phyloP scores from a whole-genome alignment of 1,140 invertebrate genomes.

The Cyphomyrmex costatus region DNA sequence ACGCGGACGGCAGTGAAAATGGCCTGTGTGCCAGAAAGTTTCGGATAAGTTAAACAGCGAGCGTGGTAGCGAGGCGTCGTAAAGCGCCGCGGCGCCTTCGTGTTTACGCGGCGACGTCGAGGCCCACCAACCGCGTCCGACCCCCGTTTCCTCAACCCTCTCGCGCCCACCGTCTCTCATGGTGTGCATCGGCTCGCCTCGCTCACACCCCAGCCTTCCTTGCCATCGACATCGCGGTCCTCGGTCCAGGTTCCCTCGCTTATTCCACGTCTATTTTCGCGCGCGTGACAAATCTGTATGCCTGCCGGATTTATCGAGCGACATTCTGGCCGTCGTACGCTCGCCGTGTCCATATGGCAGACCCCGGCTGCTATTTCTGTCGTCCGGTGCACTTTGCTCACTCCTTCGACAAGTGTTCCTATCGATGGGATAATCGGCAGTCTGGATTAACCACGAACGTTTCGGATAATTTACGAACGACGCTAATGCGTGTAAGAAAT shows the following conservation, averaged over 20 bases:
- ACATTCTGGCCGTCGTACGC: slow-evolving; percentile 68
- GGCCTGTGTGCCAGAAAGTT: slow-evolving; percentile 81
- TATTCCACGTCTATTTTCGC: slow-evolving; percentile 74
- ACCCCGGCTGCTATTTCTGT: slow-evolving; percentile 65
- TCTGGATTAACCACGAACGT: background rate
- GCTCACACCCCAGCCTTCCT: slow-evolving; percentile 23
- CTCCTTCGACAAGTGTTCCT: slow-evolving; percentile 68
- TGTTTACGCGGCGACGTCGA: slow-evolving; percentile 83
- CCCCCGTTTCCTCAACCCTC: slow-evolving; percentile 71
- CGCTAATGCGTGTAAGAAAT: background rate
- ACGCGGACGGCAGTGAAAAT: slow-evolving; percentile 78
- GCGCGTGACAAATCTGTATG: slow-evolving; percentile 77
- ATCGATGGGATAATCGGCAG: slow-evolving; percentile 51
- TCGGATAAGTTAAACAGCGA: slow-evolving; percentile 83
- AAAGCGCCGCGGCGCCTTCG: slow-evolving; percentile 85
- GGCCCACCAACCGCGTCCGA: slow-evolving; percentile 82
- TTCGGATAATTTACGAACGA: background rate
- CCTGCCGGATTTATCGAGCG: slow-evolving; percentile 76
- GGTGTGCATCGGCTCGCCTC: slow-evolving; percentile 1
- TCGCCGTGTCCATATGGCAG: slow-evolving; percentile 74
- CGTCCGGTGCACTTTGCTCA: slow-evolving; percentile 61
- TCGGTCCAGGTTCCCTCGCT: slow-evolving; percentile 42
- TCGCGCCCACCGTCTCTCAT: background rate
- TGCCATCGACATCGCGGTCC: slow-evolving; percentile 8
- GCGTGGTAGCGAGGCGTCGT: slow-evolving; percentile 82